A percentile compares a stretch with the other conserved stretches of the same genome.
phyloP scores from a whole-genome alignment of 2,888 invertebrate species.

The Rotaria magnacalcarata region DNA sequence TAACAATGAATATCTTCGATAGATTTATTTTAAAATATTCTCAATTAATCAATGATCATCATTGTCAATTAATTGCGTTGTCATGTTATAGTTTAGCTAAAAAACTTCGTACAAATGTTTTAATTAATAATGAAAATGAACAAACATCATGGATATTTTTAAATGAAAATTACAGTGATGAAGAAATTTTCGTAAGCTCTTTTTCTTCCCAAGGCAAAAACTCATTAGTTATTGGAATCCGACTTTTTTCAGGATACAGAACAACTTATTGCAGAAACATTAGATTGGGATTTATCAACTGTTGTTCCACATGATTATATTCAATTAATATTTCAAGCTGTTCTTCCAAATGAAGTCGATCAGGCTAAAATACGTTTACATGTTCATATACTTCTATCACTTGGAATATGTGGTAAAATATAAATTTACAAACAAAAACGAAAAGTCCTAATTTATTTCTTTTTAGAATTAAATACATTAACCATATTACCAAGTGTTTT shows the following conservation, averaged over 20 bases:
- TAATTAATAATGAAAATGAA: background rate
- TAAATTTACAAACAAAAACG: background rate
- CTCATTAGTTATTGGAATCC: no score
- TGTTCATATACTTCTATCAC: background rate
- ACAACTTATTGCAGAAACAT: background rate
- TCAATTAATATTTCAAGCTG: background rate
- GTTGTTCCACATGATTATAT: slow-evolving; percentile 30
- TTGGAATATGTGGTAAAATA: slow-evolving; percentile 10
- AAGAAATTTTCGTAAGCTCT: slow-evolving; percentile 6
- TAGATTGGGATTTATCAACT: slow-evolving; percentile 9
- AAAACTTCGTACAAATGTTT: background rate
- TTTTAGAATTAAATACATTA: background rate
- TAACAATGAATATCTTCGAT: slow-evolving; percentile 31
- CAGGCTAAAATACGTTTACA: background rate
- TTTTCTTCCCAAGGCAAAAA: background rate
- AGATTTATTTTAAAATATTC: background rate
- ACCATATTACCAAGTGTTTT: slow-evolving; percentile 19
- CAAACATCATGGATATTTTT: background rate
- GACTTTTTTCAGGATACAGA: background rate
- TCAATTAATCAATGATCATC: background rate
- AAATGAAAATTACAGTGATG: background rate
- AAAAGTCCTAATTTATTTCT: background rate
- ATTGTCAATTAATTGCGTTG: slow-evolving; percentile 6
- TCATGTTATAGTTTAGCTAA: slow-evolving; percentile 8
- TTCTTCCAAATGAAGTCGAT: background rate